phyloP scores from a whole-genome alignment of 2,888 invertebrate genomes.

The Acholoe squamosa region DNA sequence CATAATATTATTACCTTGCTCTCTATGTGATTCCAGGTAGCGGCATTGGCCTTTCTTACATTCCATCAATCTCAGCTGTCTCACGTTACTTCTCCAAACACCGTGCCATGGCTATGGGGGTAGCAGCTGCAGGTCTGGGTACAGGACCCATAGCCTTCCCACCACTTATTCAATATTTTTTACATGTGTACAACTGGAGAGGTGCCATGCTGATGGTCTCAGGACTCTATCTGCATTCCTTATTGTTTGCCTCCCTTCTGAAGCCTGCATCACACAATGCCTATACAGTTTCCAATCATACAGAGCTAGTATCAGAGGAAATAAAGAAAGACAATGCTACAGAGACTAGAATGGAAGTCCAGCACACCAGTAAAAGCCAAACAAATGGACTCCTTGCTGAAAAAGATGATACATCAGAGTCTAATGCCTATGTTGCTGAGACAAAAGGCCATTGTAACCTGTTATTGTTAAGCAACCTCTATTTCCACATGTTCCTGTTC shows the following conservation, averaged over 20 bases:
- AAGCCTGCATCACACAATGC: not conserved
- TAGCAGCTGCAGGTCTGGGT: constrained; percentile 66
- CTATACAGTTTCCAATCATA: not conserved
- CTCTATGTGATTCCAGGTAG: not conserved
- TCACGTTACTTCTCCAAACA: constrained; percentile 61
- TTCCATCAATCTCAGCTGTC: not conserved
- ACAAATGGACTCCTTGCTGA: no score
- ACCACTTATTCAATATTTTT: constrained; percentile 62
- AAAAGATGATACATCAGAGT: no score
- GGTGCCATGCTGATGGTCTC: constrained; percentile 66
- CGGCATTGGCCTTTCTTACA: not conserved
- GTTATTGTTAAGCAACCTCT: not conserved
- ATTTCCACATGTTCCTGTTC: not conserved
- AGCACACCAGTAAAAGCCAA: not conserved
- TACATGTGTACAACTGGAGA: constrained; percentile 65
- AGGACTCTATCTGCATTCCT: constrained; percentile 40
- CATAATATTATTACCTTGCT: no score
- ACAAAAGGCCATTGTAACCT: not conserved
- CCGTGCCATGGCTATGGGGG: constrained; percentile 65
- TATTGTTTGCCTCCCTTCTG: not conserved
- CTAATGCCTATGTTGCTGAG: not conserved
- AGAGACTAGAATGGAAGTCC: not conserved
- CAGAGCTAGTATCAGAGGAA: not conserved
- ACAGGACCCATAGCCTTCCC: constrained; percentile 65
- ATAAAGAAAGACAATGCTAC: not conserved